Percentiles rank a stretch among this genome's conserved stretches.
These are phyloP conservation scores for Heliconius eleuchia DNA, from an alignment of 1,140 invertebrate genomes.

Conservation along the genomic window DNA sequence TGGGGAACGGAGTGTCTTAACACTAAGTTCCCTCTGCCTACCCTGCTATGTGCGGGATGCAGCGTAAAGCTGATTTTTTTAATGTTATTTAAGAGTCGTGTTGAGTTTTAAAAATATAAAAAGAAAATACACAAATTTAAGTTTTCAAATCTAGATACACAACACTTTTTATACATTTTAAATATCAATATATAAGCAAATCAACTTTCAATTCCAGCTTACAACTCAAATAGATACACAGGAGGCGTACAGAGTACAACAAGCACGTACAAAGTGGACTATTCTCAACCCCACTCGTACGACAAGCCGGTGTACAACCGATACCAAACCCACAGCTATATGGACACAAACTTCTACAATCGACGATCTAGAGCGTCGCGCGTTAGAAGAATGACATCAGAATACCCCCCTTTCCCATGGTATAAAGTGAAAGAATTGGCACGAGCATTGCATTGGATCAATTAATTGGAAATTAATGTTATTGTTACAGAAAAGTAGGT, in stretches of 20 bases:
- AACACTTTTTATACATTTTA: too few relatives aligned
- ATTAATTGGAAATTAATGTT: conserved; percentile 56
- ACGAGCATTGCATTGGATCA: conserved; percentile 82
- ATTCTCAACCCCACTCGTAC: conserved; percentile 74
- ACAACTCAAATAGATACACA: conserved; percentile 68
- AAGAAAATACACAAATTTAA: background rate
- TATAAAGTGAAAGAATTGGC: conserved; percentile 86
- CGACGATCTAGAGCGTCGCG: conserved; percentile 78
- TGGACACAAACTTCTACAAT: conserved; percentile 71
- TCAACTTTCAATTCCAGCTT: conserved; percentile 50
- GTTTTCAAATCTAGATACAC: too few relatives aligned
- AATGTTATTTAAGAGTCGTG: too few relatives aligned
- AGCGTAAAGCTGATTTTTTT: too few relatives aligned
- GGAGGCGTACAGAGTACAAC: conserved; percentile 69
- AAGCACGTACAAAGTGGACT: conserved; percentile 77
- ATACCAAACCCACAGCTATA: conserved; percentile 70
- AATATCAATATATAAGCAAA: background rate
- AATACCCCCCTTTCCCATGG: conserved; percentile 86
- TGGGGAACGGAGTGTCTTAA: too few relatives aligned
- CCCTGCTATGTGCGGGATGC: too few relatives aligned
- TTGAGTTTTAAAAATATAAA: background rate
- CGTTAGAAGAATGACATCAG: conserved; percentile 65
- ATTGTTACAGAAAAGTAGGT: conserved; percentile 68
- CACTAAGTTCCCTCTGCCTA: too few relatives aligned
- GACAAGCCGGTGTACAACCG: conserved; percentile 70